These are phyloP conservation scores for Pyrrhosoma nymphula DNA, from an alignment of 2,888 invertebrate genomes.

Conservation along the genomic window DNA sequence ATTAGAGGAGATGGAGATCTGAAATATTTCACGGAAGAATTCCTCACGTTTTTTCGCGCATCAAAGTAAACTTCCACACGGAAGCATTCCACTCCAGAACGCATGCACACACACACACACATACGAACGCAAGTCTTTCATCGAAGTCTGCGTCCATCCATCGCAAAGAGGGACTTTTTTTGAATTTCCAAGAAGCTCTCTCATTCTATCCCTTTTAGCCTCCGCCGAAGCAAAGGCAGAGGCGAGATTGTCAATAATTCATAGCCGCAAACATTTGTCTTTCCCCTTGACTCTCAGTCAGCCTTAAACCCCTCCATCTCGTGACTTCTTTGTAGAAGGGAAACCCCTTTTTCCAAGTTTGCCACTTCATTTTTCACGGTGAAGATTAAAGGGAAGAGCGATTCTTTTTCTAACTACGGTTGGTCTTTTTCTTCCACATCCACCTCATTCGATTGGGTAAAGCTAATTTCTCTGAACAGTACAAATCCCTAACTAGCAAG, in stretches of 20 bases:
- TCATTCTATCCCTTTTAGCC: not conserved
- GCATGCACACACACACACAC: no score
- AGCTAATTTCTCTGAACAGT: not conserved
- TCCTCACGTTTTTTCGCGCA: no score
- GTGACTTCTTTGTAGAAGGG: not conserved
- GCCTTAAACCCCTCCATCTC: not conserved
- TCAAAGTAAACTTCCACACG: no score
- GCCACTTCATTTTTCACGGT: not conserved
- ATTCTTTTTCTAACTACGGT: not conserved
- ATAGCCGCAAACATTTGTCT: constrained; percentile 18
- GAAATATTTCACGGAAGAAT: no score
- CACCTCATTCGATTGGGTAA: not conserved
- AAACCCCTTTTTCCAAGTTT: not conserved
- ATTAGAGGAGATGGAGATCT: no score
- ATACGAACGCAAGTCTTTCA: not conserved
- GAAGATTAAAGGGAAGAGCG: not conserved
- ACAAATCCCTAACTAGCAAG: not conserved
- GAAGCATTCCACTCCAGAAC: not conserved
- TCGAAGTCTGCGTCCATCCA: not conserved
- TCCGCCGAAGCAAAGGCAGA: not conserved
- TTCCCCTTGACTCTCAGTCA: not conserved
- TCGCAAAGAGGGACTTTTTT: not conserved
- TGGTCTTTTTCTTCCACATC: not conserved
- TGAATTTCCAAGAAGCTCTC: not conserved
- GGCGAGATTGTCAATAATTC: not conserved